These are phyloP conservation scores for Oegoconia quadripuncta DNA, from an alignment of 2,888 invertebrate genomes.

Conservation along the genomic window DNA sequence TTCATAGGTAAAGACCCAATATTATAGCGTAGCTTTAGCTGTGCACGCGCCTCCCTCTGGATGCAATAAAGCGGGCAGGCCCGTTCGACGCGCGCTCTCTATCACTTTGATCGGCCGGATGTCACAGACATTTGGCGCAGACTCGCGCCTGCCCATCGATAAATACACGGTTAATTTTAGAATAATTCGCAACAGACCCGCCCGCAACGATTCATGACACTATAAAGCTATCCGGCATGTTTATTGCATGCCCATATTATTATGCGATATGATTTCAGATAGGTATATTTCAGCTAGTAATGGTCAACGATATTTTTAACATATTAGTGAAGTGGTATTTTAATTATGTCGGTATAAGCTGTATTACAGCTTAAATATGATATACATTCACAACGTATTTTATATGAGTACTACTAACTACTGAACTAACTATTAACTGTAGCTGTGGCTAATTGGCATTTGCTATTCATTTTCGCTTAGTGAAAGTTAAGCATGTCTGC, in stretches of 20 bases:
- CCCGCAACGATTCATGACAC: slow-evolving; percentile 45
- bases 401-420: no score
- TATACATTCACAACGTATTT: no score
- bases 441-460: no score
- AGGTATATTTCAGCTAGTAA: no score
- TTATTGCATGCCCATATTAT: slow-evolving; percentile 42
- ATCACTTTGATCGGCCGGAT: slow-evolving; percentile 73
- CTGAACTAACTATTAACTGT: no score
- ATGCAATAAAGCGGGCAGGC: slow-evolving; percentile 44
- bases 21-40: neutral
- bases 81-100: slow-evolving; percentile 46
- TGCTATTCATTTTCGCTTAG: no score
- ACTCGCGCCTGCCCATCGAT: slow-evolving; percentile 47
- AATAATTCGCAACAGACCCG: slow-evolving; percentile 55
- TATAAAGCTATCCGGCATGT: slow-evolving; percentile 49
- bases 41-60: neutral
- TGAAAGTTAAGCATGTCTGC: no score
- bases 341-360: no score
- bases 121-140: slow-evolving; percentile 58
- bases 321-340: neutral
- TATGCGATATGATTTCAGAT: slow-evolving; percentile 16
- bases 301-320: neutral
- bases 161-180: slow-evolving; percentile 65
- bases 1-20: no score
- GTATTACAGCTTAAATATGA: no score